Base-by-base conservation (phyloP, 1,140 invertebrate genomes). In the Musca domestica region DNA sequence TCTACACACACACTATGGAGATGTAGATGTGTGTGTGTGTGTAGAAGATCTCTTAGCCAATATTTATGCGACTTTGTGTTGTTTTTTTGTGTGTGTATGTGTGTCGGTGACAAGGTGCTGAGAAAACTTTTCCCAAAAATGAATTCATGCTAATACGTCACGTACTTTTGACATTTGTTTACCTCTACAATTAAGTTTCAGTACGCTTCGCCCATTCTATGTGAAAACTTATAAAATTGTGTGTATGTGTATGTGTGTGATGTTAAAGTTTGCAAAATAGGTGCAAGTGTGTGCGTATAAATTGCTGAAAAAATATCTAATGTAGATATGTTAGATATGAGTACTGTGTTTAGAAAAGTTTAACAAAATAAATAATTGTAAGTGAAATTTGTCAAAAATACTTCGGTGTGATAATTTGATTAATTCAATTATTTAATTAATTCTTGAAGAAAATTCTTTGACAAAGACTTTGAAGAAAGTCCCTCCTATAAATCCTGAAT, bases 91-190 rank as follows among this genome's bases (percentile, higher is more conserved):
- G 17, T 5, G 9, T 19, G n/a, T 51, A 51, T 19, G n/a, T 51
- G 48, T 51, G 20, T 51, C 9, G 19, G 2, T 51, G 34, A 2
- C 12, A 9, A 41, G 34, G 34, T 41, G 34, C 34, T 41, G 34
- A 41, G 34, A 41, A 5, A 41, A 41, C 34, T 41, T 41, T 41
- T 41, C 34, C 27, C 34, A 41, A 41, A 41, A 41, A 51, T 19
- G 20, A 51, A 51, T 22, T 19, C 48, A 51, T 22, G 7, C 54
- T 61, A 61, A 61, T 61, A 61, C 27, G 56, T 61, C 56, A 61
- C 56, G 56, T 61, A 61, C 34, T 61, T 61, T 61, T 34, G 56
- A 61, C 56, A 61, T 61, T 61, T 61, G 56, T 61, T 61, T 61
- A 61, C 56, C 27, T 61, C 56, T 61, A 34, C 56, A 61, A 61